Base-by-base conservation (phyloP, 2,113 vertebrate species). In the Myrmecobius fasciatus region DNA sequence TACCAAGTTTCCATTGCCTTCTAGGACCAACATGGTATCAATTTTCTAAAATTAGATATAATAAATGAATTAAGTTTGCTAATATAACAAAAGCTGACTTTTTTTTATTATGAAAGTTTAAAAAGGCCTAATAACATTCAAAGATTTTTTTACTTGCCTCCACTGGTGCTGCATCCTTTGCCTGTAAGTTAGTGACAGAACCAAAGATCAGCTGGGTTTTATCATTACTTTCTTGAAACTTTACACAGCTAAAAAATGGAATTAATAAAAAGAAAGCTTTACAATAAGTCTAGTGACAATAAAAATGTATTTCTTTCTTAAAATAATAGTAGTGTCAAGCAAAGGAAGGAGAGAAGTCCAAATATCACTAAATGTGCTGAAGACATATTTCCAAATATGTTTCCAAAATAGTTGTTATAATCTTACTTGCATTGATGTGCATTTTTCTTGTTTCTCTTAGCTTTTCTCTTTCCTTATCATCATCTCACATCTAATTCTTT, bases 191-290 rank as follows among this genome's bases (percentile, higher is more conserved):
- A 25, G 99, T 99, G 89, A 99, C 97, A 2, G 99, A 99, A 22
- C 99, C 99, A 96, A 99, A 99, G 97, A 99, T 99, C 89, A 99
- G 98, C 97, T 99, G 99, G 0, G 99, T 98, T 0, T 98, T 98
- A 96, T 99, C 99, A 0, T 99, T 99, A 98, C 99, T 99, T 97
- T 99, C 99, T 93, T 99, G 98, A 98, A 99, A 99, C 97, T 99
- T 99, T 36, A 99, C 99, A 98, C 99, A 99, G 93, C 99, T 99
- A 97, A 88, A 95, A 25, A 95, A 95, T 67, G 93, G 95, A 97
- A 90, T 52, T 53, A 92, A 92, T 93, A 91, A 92, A 90, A 3
- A 90, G 25, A 90, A 51, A 90, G 67, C 20, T 43, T 83, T 83
- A 43, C n/a, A 43, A 8, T 43, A 43, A 83, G n/a, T 83, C 43